Evolutionary conservation across 2,888 invertebrate genomes (phyloP), one percentile per base, ranked within the genome.

Genomic region (Epistrophe eligans): DNA sequence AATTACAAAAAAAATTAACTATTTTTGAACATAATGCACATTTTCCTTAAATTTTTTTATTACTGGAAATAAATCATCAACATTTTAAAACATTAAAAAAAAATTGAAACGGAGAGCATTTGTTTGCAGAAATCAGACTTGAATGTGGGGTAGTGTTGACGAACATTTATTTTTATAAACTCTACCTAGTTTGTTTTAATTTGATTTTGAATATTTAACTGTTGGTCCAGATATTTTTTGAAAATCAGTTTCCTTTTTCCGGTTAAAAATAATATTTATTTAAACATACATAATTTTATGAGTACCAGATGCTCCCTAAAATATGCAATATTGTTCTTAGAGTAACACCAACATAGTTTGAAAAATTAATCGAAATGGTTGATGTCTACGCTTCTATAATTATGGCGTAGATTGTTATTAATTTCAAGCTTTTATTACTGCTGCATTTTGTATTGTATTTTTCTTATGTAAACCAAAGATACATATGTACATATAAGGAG

Each of bases 221-320:
- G 17, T 48, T 10, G 9, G 1, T n/a, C 10, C 19, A 11, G 17
- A 32, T 55, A 15, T 32, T 55, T 15, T n/a, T 71, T 15, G n/a
- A 55, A 38, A n/a, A 6, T 8, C 3, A 45, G 6, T 35, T 24
- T 28, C 62, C 38, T 15, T 32, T n/a, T 74, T 64, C 74, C 64
- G 52, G n/a, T 32, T 45, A n/a, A 1, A n/a, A n/a, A 0, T 4
- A 28, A 28, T 48, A 45, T 9, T 24, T 24, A 24, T 17, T 10
- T 0, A 7, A 48, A 50, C 60, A 71, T 60, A 50, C 60, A 71
- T 60, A 62, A 32, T 62, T 28, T 28, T n/a, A 19, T 10, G 6
- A 50, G n/a, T 9, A 28, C 5, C 2, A 15, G 0, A 2, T 28
- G 24, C 38, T 35, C 77, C 11, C 10, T 17, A 11, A 1, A 15